Base-by-base conservation (phyloP, 2,888 invertebrate genomes). In the Eretmocerus hayati region DNA sequence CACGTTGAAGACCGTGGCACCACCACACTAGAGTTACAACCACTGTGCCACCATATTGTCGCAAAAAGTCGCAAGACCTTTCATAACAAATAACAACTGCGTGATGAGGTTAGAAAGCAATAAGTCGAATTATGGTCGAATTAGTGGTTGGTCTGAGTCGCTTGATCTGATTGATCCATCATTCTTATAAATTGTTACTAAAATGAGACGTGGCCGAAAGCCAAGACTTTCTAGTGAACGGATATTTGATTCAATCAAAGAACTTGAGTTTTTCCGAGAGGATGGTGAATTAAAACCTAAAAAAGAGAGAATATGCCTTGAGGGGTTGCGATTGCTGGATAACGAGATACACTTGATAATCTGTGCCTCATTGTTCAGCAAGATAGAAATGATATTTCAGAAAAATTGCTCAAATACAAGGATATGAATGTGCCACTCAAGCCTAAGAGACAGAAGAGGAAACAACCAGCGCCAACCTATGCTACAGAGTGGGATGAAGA, bases 311-410 rank as follows among this genome's bases (percentile, higher is more conserved):
- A 36, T 47, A n/a, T 53, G 53, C 50, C 36, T 35, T 16, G 36
- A 50, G 40, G 53, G 42, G 21, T 9, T 15, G 2, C 42, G 26
- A 40, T 26, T 33, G 4, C 20, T 52, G 26, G 11, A 26, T 6
- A 11, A 26, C 6, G 8, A 26, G 11, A 26, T 26, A 26, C 26
- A 11, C 6, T 41, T 6, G 46, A 53, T 20, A 53, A 42, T 42
- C 42, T 53, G 23, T 50, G 48, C 36, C 21, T 50, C 4, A 45
- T 48, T 36, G 42, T 53, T 13, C n/a, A 45, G n/a, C 53, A 53
- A 19, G 44, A 53, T 23, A 41, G 53, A 42, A 42, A 23, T 2
- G 13, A 48, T 4, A 36, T 53, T 16, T 44, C 31, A 42, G 42
- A 46, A 4, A 42, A 40, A 21, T 39, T 53, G 13, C 35, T 48